Conservation (phyloP, 2,888 invertebrate genomes). For the Phymatocera aterrima region DNA sequence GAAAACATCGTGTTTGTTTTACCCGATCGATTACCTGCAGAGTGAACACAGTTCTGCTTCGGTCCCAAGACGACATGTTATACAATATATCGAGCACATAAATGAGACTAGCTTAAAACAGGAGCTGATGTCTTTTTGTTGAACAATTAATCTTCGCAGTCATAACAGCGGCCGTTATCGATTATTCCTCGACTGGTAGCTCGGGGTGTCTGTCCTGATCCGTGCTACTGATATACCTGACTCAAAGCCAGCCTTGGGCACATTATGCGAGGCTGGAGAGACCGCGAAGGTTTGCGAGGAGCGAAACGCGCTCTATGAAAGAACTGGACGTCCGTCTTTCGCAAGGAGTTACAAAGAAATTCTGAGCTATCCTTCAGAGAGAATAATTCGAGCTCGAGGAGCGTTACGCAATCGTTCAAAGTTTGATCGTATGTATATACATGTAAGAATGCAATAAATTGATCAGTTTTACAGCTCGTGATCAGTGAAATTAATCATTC, state of each 20-base stretch:
- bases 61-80: too few species aligned
- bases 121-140: slow-evolving; percentile 55
- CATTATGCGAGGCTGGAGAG: background rate
- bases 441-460: background rate
- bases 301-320: background rate
- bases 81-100: background rate
- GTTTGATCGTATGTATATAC: too few species aligned
- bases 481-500: slow-evolving; percentile 3
- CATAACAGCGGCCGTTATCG: slow-evolving; percentile 62
- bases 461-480: background rate
- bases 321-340: background rate
- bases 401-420: background rate
- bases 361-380: background rate
- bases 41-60: background rate
- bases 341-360: slow-evolving; percentile 25
- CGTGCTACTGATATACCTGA: slow-evolving; percentile 30
- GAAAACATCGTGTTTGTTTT: background rate
- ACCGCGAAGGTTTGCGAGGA: background rate
- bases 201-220: slow-evolving; percentile 44
- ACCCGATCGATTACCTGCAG: background rate
- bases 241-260: background rate
- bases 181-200: slow-evolving; percentile 47
- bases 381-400: background rate
- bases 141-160: slow-evolving; percentile 64
- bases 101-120: slow-evolving; percentile 48